Conservation (phyloP, 1,140 invertebrate species). For the Drosophila bocki region DNA sequence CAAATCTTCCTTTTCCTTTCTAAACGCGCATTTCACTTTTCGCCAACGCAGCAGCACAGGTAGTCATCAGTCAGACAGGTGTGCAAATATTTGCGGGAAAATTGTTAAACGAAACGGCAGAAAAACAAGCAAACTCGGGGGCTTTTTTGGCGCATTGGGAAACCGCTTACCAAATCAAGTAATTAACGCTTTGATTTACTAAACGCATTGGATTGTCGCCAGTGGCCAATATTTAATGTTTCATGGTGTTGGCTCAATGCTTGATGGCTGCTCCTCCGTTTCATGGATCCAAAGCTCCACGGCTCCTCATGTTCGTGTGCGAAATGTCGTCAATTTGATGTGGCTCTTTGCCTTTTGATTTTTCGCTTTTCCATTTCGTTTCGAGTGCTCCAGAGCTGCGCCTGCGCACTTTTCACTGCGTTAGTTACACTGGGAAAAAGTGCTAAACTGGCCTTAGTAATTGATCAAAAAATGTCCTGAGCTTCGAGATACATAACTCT, state of each 20-base stretch:
- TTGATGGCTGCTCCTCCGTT: slow-evolving; percentile 4
- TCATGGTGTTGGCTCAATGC: slow-evolving; percentile 22
- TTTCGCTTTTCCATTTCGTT: slow-evolving; percentile 46
- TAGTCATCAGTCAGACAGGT: slow-evolving; percentile 19
- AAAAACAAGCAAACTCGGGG: slow-evolving; percentile 31
- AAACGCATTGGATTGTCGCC: slow-evolving; percentile 74
- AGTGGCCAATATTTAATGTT: slow-evolving; percentile 21
- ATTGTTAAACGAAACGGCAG: slow-evolving; percentile 36
- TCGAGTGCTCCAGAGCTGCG: slow-evolving; percentile 41
- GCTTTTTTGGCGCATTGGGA: slow-evolving; percentile 53
- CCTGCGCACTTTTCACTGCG: slow-evolving; percentile 70
- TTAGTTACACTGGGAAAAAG: slow-evolving; percentile 11
- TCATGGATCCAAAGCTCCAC: slow-evolving; percentile 5
- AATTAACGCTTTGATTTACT: slow-evolving; percentile 82
- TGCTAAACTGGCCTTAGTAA: too few relatives aligned
- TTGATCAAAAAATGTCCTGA: neutral
- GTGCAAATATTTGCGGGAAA: slow-evolving; percentile 68
- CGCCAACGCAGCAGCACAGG: slow-evolving; percentile 32
- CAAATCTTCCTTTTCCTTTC: slow-evolving; percentile 68
- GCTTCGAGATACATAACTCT: neutral
- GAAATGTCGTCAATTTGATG: slow-evolving; percentile 48
- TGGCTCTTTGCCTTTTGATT: slow-evolving; percentile 29
- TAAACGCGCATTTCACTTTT: slow-evolving; percentile 75
- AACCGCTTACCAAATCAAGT: slow-evolving; percentile 80
- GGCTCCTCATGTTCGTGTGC: slow-evolving; percentile 44